Conservation (phyloP, 1,140 invertebrate genomes). For the Papilio machaon region DNA sequence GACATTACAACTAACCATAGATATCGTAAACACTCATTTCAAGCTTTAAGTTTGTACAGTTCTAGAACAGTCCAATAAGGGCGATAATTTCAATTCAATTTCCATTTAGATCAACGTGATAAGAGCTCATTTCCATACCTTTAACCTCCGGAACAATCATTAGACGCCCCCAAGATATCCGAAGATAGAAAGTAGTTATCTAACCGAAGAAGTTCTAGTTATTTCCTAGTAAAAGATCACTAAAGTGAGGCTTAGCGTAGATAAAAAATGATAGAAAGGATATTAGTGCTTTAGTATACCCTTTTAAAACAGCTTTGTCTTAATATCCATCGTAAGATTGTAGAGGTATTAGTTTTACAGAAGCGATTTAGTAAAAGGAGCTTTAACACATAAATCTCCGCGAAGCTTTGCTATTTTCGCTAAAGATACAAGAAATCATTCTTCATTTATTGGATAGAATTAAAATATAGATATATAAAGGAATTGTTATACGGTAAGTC, state of each 20-base stretch:
- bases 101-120: conserved; percentile 33
- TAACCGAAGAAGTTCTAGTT: conserved; percentile 37
- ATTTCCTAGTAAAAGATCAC: conserved; percentile 39
- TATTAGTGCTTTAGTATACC: conserved; percentile 69
- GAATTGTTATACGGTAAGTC: conserved; percentile 46
- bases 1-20: conserved; percentile 76
- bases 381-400: conserved; percentile 64
- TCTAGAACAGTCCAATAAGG: conserved; percentile 46
- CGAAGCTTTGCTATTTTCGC: conserved; percentile 72
- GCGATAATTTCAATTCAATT: conserved; percentile 45
- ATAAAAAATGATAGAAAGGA: conserved; percentile 60
- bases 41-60: conserved; percentile 72
- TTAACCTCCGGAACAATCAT: conserved; percentile 23
- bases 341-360: conserved; percentile 68
- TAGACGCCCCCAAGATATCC: conserved; percentile 27
- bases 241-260: conserved; percentile 77
- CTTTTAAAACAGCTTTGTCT: conserved; percentile 60
- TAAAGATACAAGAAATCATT: conserved; percentile 58
- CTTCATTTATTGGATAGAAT: conserved; percentile 50
- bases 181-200: conserved; percentile 34
- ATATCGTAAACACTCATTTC: conserved; percentile 78
- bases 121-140: conserved; percentile 46
- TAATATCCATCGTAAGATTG: conserved; percentile 58
- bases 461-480: conserved; percentile 42
- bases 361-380: conserved; percentile 64